Evolutionary conservation across 2,888 invertebrate species (phyloP).

Genomic region (Drosophila parthenogenetica): DNA sequence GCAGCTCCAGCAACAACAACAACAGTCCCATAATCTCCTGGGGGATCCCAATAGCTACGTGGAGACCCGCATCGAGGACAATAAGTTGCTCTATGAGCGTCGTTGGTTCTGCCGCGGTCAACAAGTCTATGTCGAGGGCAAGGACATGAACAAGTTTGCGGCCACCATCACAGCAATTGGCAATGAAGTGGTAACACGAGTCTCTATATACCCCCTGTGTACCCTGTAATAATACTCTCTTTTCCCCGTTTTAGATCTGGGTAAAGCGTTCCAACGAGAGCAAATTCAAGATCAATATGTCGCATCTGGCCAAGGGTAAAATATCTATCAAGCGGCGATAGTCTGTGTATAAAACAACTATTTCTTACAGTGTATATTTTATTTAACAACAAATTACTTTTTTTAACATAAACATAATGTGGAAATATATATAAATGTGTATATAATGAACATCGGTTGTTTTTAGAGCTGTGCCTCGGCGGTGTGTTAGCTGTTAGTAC

Average conservation of each 20-base stretch:
- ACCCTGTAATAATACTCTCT: background rate
- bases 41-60: slow-evolving; percentile 86
- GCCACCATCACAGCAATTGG: slow-evolving; percentile 96
- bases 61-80: slow-evolving; percentile 97
- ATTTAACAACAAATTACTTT: slow-evolving; percentile 9
- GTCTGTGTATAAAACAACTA: slow-evolving; percentile 2
- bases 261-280: slow-evolving; percentile 93
- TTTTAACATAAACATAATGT: background rate
- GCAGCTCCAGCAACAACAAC: slow-evolving; percentile 40
- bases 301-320: slow-evolving; percentile 94
- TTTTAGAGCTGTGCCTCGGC: too few species aligned
- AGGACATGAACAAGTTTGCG: slow-evolving; percentile 93
- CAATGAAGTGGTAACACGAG: slow-evolving; percentile 91
- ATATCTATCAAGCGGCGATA: slow-evolving; percentile 92
- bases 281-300: slow-evolving; percentile 93
- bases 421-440: slow-evolving; percentile 17
- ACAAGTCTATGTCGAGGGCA: slow-evolving; percentile 95
- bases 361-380: slow-evolving; percentile 24
- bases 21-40: slow-evolving; percentile 63
- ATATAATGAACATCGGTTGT: slow-evolving; percentile 18
- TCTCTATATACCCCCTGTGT: slow-evolving; percentile 1
- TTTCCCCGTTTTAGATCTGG: slow-evolving; percentile 90
- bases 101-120: slow-evolving; percentile 98
- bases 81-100: slow-evolving; percentile 96
- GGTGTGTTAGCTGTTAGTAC: too few species aligned